Percentiles rank a stretch among this genome's conserved stretches.
These are phyloP conservation scores for Dendrocincla tyrannina DNA, from an alignment of 2,797 vertebrate genomes.

Conservation along the genomic window DNA sequence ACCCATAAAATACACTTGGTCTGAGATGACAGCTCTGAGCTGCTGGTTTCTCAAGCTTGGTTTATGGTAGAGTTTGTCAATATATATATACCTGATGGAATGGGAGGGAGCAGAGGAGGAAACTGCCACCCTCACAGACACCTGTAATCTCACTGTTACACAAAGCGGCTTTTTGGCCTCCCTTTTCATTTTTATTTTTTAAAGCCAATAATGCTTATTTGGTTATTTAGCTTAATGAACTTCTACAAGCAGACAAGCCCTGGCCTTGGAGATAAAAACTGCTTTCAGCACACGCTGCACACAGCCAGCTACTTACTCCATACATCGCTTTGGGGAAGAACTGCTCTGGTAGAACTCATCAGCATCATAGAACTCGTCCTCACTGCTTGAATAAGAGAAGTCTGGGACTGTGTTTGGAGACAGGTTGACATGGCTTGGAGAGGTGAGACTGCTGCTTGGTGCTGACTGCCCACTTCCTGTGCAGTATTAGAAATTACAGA, in stretches of 20 bases:
- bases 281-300: background rate
- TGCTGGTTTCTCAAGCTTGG: background rate
- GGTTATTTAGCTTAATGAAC: background rate
- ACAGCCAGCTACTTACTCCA: slow-evolving; percentile 86
- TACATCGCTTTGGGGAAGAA: slow-evolving; percentile 92
- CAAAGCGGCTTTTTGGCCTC: background rate
- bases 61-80: background rate
- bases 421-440: slow-evolving; percentile 92
- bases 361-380: slow-evolving; percentile 99
- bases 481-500: background rate
- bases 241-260: background rate
- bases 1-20: fast-evolving
- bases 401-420: slow-evolving; percentile 95
- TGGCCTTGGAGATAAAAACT: background rate
- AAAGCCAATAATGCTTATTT: background rate
- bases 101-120: background rate
- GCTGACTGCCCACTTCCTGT: slow-evolving; percentile 93
- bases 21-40: background rate
- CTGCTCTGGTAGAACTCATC: slow-evolving; percentile 96
- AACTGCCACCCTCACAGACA: background rate
- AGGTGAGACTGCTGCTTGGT: slow-evolving; percentile 92
- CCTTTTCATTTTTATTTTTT: background rate
- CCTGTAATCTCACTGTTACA: background rate
- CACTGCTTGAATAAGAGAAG: slow-evolving; percentile 98
- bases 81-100: background rate